Percentiles rank a stretch among this genome's conserved stretches.
These are phyloP conservation scores for Psophia crepitans DNA, from an alignment of 2,113 vertebrate genomes.

Conservation along the genomic window DNA sequence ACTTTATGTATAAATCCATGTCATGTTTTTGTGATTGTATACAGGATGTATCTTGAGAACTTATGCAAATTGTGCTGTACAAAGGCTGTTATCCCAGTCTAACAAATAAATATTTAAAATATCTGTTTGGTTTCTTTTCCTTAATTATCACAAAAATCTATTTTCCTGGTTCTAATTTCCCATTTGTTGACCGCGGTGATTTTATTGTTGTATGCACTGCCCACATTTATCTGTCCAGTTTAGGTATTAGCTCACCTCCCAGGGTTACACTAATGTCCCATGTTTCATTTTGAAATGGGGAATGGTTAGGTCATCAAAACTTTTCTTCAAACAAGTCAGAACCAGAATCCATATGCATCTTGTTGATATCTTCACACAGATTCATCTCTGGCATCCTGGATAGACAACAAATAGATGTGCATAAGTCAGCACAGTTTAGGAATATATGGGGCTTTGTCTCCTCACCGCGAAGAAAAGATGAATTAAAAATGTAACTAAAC, in stretches of 20 bases:
- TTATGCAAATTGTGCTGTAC: slow-evolving; percentile 96
- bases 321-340: neutral
- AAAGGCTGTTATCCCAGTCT: slow-evolving; percentile 87
- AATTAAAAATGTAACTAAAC: neutral
- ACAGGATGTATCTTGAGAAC: slow-evolving; percentile 93
- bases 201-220: neutral
- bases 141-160: neutral
- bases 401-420: neutral
- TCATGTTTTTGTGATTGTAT: slow-evolving; percentile 97
- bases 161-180: neutral
- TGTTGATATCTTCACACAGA: neutral
- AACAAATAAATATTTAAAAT: slow-evolving; percentile 95
- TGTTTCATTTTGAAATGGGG: neutral
- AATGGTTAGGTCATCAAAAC: neutral
- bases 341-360: neutral
- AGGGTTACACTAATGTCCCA: neutral
- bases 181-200: neutral
- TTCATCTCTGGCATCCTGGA: neutral
- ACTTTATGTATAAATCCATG: slow-evolving; percentile 90
- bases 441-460: neutral
- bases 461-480: neutral
- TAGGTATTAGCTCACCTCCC: neutral
- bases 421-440: neutral
- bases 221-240: neutral
- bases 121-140: slow-evolving; percentile 44